phyloP scores from a whole-genome alignment of 1,140 invertebrate genomes.

The Magallana ariakensis region DNA sequence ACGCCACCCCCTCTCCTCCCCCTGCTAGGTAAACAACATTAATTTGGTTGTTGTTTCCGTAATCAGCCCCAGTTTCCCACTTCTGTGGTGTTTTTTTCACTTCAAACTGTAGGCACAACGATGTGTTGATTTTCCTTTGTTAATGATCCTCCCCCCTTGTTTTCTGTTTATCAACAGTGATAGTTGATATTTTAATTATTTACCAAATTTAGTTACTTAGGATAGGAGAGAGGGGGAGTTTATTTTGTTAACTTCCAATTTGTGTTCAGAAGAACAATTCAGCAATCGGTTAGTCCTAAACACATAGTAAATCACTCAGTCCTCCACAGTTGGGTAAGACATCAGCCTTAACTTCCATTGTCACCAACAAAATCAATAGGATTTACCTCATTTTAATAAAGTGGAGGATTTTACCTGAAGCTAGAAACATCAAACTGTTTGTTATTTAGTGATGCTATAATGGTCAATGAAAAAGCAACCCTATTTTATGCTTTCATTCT shows the following conservation, averaged over 20 bases:
- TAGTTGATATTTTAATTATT: constrained; percentile 1
- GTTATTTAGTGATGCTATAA: no score
- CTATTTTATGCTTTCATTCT: no score
- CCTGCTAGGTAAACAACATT: no score
- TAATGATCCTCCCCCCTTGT: not conserved
- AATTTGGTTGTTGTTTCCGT: no score
- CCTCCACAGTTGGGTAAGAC: not conserved
- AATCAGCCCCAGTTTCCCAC: no score
- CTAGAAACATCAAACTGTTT: no score
- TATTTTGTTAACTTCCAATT: not conserved
- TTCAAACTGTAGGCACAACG: not conserved
- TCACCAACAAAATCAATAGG: constrained; percentile 22
- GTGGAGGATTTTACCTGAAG: not conserved
- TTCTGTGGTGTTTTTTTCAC: no score
- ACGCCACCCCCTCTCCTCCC: no score
- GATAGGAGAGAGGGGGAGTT: not conserved
- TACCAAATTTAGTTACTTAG: not conserved
- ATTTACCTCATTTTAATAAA: not conserved
- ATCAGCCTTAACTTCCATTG: not conserved
- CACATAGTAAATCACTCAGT: constrained; percentile 11
- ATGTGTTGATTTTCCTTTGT: no score
- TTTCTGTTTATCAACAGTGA: not conserved
- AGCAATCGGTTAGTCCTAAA: not conserved
- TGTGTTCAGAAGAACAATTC: not conserved
- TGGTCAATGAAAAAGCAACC: no score